Conservation (phyloP, 2,797 vertebrate genomes). For the Neosilurus mollespiculum region DNA sequence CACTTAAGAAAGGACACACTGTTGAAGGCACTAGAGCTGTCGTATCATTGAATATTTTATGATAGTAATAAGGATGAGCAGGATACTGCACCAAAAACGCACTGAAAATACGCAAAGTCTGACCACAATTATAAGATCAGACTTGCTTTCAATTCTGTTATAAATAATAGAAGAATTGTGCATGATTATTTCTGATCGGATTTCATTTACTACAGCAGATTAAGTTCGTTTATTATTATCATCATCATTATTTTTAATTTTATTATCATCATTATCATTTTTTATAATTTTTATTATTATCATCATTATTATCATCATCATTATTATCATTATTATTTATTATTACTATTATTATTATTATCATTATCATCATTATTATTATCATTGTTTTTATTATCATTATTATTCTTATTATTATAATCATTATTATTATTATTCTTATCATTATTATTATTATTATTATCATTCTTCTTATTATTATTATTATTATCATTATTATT, state of each 20-base stretch:
- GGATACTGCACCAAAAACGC: not conserved
- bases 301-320: too few species aligned
- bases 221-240: not conserved
- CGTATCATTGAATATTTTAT: not conserved
- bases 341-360: too few species aligned
- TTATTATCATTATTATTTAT: too few species aligned
- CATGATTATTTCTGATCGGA: not conserved
- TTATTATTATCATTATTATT: too few species aligned
- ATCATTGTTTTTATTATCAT: too few species aligned
- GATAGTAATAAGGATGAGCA: not conserved
- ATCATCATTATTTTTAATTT: not conserved
- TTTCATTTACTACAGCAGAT: not conserved
- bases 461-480: too few species aligned
- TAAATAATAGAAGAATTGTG: not conserved
- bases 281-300: not conserved
- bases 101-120: not conserved
- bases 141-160: not conserved
- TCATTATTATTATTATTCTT: too few species aligned
- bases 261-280: not conserved
- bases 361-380: too few species aligned
- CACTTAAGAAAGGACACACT: not conserved
- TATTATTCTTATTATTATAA: too few species aligned
- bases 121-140: not conserved
- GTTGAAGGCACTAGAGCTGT: not conserved
- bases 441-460: too few species aligned